phyloP scores from a whole-genome alignment of 2,797 vertebrate genomes.

The Hylomyscus alleni region DNA sequence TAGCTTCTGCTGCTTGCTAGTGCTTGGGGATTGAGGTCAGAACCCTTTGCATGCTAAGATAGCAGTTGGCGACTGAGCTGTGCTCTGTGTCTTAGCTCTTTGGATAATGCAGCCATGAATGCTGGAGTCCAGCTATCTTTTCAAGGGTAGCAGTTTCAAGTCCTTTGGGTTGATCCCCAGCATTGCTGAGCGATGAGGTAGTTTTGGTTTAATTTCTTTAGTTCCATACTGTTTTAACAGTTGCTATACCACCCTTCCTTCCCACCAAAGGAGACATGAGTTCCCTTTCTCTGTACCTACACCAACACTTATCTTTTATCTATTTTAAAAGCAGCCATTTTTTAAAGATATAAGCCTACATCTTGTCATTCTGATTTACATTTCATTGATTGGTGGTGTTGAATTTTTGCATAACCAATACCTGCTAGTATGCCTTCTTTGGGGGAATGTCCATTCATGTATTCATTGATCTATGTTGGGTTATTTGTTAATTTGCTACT shows the following conservation, averaged over 20 bases:
- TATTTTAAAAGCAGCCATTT: neutral
- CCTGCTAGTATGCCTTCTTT: neutral
- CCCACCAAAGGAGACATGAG: neutral
- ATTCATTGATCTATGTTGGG: neutral
- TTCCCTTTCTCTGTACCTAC: neutral
- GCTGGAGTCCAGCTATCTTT: neutral
- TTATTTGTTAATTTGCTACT: neutral
- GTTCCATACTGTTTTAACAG: neutral
- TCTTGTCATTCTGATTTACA: neutral
- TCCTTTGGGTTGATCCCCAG: neutral
- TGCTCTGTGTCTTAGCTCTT: neutral
- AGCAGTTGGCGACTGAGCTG: neutral
- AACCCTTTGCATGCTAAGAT: too few relatives aligned
- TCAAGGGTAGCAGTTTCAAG: neutral
- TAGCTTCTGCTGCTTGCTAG: neutral
- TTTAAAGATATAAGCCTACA: neutral
- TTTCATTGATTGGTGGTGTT: neutral
- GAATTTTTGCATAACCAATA: neutral
- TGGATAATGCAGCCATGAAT: neutral
- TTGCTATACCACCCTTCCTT: neutral
- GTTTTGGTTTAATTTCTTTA: neutral
- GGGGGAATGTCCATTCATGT: neutral
- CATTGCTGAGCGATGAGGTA: neutral
- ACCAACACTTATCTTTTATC: neutral
- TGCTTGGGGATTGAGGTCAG: neutral